Conservation (phyloP, 2,797 vertebrate species). For the Hybognathus amarus region DNA sequence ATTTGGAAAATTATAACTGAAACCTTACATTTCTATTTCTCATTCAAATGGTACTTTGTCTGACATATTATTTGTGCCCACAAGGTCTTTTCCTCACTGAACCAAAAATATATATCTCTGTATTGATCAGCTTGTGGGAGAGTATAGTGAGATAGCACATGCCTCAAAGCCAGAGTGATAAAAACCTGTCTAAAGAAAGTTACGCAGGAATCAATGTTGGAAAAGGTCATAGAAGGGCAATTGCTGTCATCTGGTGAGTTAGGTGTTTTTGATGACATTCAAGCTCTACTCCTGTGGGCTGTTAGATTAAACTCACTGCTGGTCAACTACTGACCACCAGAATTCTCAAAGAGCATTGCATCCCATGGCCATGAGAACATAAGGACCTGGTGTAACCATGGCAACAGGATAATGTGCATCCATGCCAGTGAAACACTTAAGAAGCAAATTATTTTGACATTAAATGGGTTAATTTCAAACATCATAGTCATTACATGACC, state of each 20-base stretch:
- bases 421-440: neutral
- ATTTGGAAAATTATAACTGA: constrained; percentile 2
- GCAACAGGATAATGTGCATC: neutral
- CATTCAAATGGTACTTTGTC: constrained; percentile 31
- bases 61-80: constrained; percentile 34
- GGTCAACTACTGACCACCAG: constrained; percentile 41
- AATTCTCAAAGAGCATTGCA: constrained; percentile 52
- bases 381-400: neutral
- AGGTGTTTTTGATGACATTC: constrained; percentile 52
- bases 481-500: neutral
- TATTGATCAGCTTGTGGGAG: constrained; percentile 49
- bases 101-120: constrained; percentile 53
- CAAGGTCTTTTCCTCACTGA: constrained; percentile 38
- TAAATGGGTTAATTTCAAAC: neutral
- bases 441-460: neutral
- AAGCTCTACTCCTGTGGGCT: constrained; percentile 47
- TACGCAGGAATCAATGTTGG: constrained; percentile 52
- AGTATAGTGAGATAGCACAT: constrained; percentile 49
- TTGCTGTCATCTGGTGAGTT: constrained; percentile 58
- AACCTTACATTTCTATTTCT: constrained; percentile 8
- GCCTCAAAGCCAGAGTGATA: constrained; percentile 50
- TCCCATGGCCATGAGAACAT: constrained; percentile 14
- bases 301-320: constrained; percentile 58
- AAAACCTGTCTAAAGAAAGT: constrained; percentile 50
- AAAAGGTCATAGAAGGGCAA: constrained; percentile 63